Conservation (phyloP, 2,888 invertebrate genomes). For the Julus scanicus region DNA sequence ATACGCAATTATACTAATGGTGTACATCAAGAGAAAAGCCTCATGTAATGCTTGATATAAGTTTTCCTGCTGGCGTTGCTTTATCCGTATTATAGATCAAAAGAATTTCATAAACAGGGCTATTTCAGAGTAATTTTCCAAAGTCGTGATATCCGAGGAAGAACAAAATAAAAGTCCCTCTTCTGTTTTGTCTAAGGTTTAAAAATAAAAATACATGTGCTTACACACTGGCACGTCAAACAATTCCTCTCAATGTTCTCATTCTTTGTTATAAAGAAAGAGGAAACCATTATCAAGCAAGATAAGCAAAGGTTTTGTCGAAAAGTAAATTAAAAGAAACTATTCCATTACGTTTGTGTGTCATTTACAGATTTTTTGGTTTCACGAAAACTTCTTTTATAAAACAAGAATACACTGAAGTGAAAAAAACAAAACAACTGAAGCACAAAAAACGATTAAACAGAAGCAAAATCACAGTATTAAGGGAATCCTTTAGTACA, state of each 20-base stretch:
- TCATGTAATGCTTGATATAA: background rate
- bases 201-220: background rate
- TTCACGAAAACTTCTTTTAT: background rate
- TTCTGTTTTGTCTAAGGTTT: background rate
- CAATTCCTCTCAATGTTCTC: background rate
- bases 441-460: background rate
- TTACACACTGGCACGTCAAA: background rate
- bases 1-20: background rate
- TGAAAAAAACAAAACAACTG: background rate
- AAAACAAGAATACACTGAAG: background rate
- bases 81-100: background rate
- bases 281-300: background rate
- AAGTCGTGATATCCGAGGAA: background rate
- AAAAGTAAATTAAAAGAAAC: constrained; percentile 29
- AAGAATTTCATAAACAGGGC: background rate
- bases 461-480: background rate
- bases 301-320: background rate
- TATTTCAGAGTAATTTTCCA: background rate
- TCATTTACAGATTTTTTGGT: background rate
- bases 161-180: background rate
- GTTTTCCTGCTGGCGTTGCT: background rate
- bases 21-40: background rate
- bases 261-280: background rate
- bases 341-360: background rate
- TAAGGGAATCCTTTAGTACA: too few species aligned